Conservation (phyloP, 2,888 invertebrate genomes). For the Acleris sparsana region DNA sequence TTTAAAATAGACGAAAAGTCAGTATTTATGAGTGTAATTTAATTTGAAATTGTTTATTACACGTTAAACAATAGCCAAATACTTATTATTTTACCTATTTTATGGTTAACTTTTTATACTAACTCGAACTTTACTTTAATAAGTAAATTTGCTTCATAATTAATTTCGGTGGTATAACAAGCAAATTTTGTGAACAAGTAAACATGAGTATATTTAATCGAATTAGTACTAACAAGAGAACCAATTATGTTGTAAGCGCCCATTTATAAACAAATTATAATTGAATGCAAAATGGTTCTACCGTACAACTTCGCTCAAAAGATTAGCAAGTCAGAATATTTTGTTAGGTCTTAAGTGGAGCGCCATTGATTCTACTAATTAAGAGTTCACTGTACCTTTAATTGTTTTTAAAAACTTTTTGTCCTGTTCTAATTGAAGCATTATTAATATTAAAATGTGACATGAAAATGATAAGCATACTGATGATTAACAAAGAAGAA, state of each 20-base stretch:
- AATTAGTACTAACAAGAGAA: background rate
- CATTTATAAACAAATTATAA: conserved; percentile 43
- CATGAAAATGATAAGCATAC: no score
- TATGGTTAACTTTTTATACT: no score
- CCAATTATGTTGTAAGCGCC: conserved; percentile 41
- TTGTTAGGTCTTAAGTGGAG: conserved; percentile 7
- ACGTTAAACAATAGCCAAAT: no score
- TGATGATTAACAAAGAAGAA: no score
- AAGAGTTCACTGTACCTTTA: conserved; percentile 12
- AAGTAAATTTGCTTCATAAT: no score
- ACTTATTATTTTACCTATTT: no score
- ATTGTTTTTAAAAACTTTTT: conserved; percentile 15
- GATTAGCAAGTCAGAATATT: conserved; percentile 17
- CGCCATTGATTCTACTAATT: conserved; percentile 20
- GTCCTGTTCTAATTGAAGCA: conserved; percentile 6
- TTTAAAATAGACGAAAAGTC: no score
- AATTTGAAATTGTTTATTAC: no score
- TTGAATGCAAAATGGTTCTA: conserved; percentile 23
- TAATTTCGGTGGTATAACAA: no score
- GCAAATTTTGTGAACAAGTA: no score
- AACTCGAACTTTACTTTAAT: no score
- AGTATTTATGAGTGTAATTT: no score
- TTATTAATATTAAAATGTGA: background rate
- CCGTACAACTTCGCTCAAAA: conserved; percentile 20
- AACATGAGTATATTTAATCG: background rate